Conservation (phyloP, 2,888 invertebrate genomes). For the Drosophila parthenogenetica region DNA sequence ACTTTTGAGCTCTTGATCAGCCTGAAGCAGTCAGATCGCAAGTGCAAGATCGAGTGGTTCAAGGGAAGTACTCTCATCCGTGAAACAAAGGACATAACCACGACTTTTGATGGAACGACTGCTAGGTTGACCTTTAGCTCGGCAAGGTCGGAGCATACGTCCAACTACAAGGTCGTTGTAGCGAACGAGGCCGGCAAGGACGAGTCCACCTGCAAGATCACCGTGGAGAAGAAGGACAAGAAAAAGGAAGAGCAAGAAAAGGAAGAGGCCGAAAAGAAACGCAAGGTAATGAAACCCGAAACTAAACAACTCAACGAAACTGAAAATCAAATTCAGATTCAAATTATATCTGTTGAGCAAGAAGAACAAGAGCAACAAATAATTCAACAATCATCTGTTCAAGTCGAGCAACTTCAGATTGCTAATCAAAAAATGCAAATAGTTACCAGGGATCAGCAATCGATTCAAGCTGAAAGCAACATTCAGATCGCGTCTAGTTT, state of each 20-base stretch:
- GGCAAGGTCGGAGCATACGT: constrained; percentile 91
- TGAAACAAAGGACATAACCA: constrained; percentile 91
- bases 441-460: not conserved
- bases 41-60: constrained; percentile 93
- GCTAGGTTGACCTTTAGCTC: constrained; percentile 92
- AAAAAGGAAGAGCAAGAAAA: constrained; percentile 87
- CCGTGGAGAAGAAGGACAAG: constrained; percentile 88
- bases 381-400: constrained; percentile 9
- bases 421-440: constrained; percentile 16
- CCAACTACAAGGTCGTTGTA: constrained; percentile 93
- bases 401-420: constrained; percentile 29
- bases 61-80: constrained; percentile 92
- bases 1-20: constrained; percentile 92
- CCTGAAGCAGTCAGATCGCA: constrained; percentile 91
- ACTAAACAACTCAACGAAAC: constrained; percentile 15
- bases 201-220: constrained; percentile 93
- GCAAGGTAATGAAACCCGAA: constrained; percentile 83
- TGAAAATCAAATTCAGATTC: not conserved
- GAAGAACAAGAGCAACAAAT: constrained; percentile 1
- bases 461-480: constrained; percentile 9
- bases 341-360: not conserved
- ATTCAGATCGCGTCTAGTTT: constrained; percentile 17
- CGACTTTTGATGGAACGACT: constrained; percentile 93
- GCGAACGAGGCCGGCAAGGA: constrained; percentile 96
- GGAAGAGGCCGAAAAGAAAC: constrained; percentile 84